Base-by-base conservation (phyloP, 2,888 invertebrate species). In the Zaprionus lineosus region DNA sequence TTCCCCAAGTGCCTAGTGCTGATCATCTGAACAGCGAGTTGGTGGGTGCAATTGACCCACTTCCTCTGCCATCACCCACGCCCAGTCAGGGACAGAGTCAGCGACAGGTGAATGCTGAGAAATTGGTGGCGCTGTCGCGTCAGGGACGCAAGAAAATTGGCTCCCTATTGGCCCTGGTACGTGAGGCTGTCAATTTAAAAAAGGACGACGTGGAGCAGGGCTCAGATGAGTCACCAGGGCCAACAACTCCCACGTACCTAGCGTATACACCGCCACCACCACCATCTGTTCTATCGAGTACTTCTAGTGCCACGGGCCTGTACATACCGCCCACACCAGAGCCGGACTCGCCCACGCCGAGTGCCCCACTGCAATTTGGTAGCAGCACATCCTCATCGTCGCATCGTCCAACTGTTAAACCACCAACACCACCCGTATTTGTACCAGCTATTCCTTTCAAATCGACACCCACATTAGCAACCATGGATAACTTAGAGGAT, bases 61-160 rank as follows among this genome's bases (percentile, higher is more conserved):
- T 34, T 1, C 26, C 67, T 0, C 39, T 74, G n/a, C 61, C 66
- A 2, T 71, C 83, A 1, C 86, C 83, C 16, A 75, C 87, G 1
- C 82, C 86, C 28, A 81, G 84, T 15, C 68, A 57, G 26, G 46
- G 56, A 1, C 70, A 52, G 12, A 65, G 47, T 16, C 72, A 73
- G 46, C 71, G 84, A 0, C 71, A 68, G 9, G 39, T 56, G 11
- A 78, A 86, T 36, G 57, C 66, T 1, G 88, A 88, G 3, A 79
- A 84, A 43, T 43, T 89, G 44, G 83, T 86, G 0, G 84, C 76
- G 19, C 65, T 89, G 1, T 89, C 89, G 0, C 85, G 88, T 1
- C 88, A 88, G 37, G 87, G 89, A 3, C 87, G 88, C 19, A 89
- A 86, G 44, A 89, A 88, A 60, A 86, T 90, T 9, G 89, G 88